Base-by-base conservation (phyloP, 1,140 invertebrate species). In the Episyrphus balteatus region DNA sequence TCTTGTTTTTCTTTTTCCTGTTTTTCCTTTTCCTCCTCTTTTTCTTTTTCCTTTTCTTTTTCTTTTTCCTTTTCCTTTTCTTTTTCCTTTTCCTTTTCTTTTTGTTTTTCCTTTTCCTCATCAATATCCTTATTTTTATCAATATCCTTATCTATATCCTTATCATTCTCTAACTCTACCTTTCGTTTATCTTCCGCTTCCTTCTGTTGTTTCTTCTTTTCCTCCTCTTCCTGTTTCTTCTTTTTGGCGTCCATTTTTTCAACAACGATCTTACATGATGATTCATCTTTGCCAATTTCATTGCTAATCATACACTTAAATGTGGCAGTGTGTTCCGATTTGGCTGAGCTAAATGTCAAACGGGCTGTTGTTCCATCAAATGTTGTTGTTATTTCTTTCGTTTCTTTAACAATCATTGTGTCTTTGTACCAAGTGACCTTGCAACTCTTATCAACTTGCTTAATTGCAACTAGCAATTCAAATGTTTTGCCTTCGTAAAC, bases 371-470 rank as follows among this genome's bases (percentile, higher is more conserved):
- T 81, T n/a, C 88, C 87, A 68, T 92, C 87, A 62, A 91, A 92
- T 1, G 79, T 78, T 10, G 73, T 75, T 40, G 73, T 74, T 12
- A 84, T 79, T 50, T 79, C 85, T 2, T 76, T 73, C 13, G 82
- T 80, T 55, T 86, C 80, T 50, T 77, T 80, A 14, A 92, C 77
- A 1, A 83, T 68, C 10, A 78, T 83, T 5, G 78, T 76, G 52
- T 89, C 84, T 76, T 83, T 90, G 61, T 84, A 88, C 89, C 89
- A 93, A n/a, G 78, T 83, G 17, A 92, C 77, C 54, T 79, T 84
- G 48, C 84, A 80, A 50, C 82, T 85, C 52, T 84, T 85, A 57
- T 91, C 84, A 2, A 75, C 69, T 44, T 78, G 78, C 52, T 81
- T 76, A 2, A 92, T 72, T 47, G 77, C 80, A 39, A 83, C 81